These are phyloP conservation scores for Lonchura striata DNA, from an alignment of 2,113 vertebrate species.

Conservation along the genomic window DNA sequence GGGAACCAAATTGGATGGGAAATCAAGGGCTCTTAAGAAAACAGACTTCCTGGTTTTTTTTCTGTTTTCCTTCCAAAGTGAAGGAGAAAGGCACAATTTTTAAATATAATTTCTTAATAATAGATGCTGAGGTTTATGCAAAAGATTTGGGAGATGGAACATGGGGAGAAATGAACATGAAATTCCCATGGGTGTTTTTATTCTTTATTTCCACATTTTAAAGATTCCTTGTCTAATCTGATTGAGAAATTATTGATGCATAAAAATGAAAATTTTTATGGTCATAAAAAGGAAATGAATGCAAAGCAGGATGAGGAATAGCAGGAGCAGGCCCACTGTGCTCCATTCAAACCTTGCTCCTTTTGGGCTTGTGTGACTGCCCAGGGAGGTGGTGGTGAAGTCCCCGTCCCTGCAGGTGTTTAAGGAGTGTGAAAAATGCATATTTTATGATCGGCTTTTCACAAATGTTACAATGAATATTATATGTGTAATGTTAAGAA, in stretches of 20 bases:
- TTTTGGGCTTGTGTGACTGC: neutral
- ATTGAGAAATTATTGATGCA: neutral
- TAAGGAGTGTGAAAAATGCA: too few species aligned
- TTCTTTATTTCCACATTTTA: neutral
- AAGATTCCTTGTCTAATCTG: neutral
- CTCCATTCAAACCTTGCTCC: neutral
- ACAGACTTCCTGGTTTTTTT: neutral
- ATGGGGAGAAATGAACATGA: slow-evolving; percentile 76
- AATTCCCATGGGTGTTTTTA: neutral
- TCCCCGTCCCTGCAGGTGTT: neutral
- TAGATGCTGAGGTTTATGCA: slow-evolving; percentile 80
- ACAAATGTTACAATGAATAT: too few species aligned
- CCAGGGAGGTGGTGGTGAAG: too few species aligned
- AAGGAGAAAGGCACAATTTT: slow-evolving; percentile 79
- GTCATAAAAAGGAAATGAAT: slow-evolving; percentile 51
- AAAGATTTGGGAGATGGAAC: slow-evolving; percentile 81
- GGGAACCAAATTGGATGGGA: slow-evolving; percentile 81
- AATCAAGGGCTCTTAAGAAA: slow-evolving; percentile 32
- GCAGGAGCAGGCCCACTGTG: neutral
- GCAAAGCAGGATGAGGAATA: slow-evolving; percentile 46
- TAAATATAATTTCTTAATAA: slow-evolving; percentile 88
- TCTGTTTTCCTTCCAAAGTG: slow-evolving; percentile 65
- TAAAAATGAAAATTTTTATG: neutral
- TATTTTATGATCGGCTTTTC: too few species aligned
- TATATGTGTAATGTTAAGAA: too few species aligned